Evolutionary conservation across 2,888 invertebrate genomes (phyloP).

Genomic region (Ctenicera cuprea): DNA sequence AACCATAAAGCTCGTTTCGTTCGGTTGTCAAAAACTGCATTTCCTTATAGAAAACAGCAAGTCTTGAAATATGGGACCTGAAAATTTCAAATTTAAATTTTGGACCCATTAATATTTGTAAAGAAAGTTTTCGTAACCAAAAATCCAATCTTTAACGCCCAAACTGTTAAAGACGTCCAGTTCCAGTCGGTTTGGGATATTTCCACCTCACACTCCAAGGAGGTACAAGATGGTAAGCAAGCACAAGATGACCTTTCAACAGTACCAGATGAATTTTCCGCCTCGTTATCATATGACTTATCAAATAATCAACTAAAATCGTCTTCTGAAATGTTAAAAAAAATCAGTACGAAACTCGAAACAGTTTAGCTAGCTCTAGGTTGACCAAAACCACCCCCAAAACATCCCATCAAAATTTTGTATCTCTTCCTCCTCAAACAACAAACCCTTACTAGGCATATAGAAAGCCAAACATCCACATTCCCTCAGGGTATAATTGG

Average conservation of each 20-base stretch:
- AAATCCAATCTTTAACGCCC: neutral
- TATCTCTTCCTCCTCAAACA: too few relatives aligned
- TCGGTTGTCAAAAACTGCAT: slow-evolving; percentile 78
- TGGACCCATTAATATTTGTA: neutral
- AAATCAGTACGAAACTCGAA: too few relatives aligned
- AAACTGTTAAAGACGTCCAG: too few relatives aligned
- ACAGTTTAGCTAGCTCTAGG: too few relatives aligned
- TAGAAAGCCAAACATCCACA: slow-evolving; percentile 28
- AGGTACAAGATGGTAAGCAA: slow-evolving; percentile 30
- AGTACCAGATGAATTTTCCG: slow-evolving; percentile 73
- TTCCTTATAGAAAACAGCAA: slow-evolving; percentile 77
- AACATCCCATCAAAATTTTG: too few relatives aligned
- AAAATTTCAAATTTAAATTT: neutral
- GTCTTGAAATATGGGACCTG: neutral
- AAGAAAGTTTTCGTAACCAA: too few relatives aligned
- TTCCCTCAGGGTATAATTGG: slow-evolving; percentile 56
- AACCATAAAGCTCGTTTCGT: slow-evolving; percentile 77
- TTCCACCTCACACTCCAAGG: slow-evolving; percentile 26
- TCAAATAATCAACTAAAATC: too few relatives aligned
- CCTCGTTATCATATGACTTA: too few relatives aligned
- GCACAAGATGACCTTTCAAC: neutral
- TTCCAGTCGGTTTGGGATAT: slow-evolving; percentile 30
- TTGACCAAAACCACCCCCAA: too few relatives aligned
- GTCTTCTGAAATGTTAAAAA: slow-evolving; percentile 74
- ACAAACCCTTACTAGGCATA: slow-evolving; percentile 15